These are phyloP conservation scores for Psilopsiagon aurifrons DNA, from an alignment of 2,113 vertebrate species.

Conservation along the genomic window DNA sequence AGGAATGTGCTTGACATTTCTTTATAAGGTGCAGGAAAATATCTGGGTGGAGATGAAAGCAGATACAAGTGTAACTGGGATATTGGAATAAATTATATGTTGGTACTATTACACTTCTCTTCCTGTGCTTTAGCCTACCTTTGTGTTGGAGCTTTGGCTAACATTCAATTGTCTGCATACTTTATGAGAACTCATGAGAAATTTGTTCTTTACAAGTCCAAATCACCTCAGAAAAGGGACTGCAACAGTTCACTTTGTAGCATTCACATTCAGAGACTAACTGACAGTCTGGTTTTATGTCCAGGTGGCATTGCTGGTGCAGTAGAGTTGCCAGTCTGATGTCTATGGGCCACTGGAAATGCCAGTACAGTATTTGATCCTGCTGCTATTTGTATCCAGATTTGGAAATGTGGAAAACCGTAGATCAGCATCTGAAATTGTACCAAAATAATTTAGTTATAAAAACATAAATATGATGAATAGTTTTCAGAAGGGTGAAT, in stretches of 20 bases:
- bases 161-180: constrained; percentile 1
- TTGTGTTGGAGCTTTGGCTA: constrained; percentile 45
- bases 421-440: background rate
- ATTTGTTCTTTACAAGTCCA: background rate
- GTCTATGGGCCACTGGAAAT: background rate
- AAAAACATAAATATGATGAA: background rate
- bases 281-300: background rate
- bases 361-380: background rate
- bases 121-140: constrained; percentile 58
- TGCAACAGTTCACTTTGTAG: background rate
- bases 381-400: background rate
- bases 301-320: background rate
- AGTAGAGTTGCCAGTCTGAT: background rate
- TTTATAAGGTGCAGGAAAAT: constrained; percentile 69
- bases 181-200: constrained; percentile 5
- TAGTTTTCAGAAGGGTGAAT: background rate
- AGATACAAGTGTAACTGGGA: constrained; percentile 60
- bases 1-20: constrained; percentile 68
- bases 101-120: constrained; percentile 54
- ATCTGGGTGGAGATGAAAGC: constrained; percentile 69
- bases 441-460: background rate
- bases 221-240: background rate
- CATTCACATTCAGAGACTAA: background rate
- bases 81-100: constrained; percentile 69
- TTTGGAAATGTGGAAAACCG: background rate